Conservation (phyloP, 2,797 vertebrate genomes). For the Falco biarmicus region DNA sequence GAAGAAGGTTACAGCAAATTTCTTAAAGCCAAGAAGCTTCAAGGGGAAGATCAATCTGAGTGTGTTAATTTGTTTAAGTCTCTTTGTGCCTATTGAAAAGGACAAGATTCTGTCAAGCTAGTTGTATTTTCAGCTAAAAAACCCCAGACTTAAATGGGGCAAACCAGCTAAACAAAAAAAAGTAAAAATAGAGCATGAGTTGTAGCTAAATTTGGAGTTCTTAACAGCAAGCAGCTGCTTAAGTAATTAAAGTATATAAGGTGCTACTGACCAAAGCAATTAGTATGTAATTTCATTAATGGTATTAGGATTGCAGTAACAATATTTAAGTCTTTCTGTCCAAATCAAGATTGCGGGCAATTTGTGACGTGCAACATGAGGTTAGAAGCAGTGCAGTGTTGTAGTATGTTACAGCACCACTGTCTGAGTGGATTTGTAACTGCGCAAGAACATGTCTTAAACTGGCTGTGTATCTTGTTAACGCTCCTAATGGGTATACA, state of each 20-base stretch:
- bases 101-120: slow-evolving; percentile 1
- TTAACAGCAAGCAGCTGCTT: slow-evolving; percentile 27
- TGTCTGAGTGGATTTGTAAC: slow-evolving; percentile 24
- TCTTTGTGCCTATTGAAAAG: slow-evolving; percentile 21
- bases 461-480: not conserved
- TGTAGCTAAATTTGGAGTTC: slow-evolving; percentile 39
- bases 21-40: slow-evolving; percentile 6
- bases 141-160: not conserved
- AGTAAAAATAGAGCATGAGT: not conserved
- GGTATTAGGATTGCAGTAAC: slow-evolving; percentile 16
- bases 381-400: not conserved
- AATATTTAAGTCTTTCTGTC: slow-evolving; percentile 57
- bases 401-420: not conserved
- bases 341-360: slow-evolving; percentile 43
- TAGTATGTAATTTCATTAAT: slow-evolving; percentile 53
- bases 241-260: slow-evolving; percentile 29
- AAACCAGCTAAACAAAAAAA: not conserved
- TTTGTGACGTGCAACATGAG: not conserved
- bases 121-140: not conserved
- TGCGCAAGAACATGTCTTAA: not conserved
- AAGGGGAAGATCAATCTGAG: slow-evolving; percentile 19
- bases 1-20: not conserved
- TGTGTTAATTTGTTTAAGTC: not conserved
- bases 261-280: slow-evolving; percentile 52
- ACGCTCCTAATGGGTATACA: fast-evolving